Evolutionary conservation across 2,888 invertebrate species (phyloP), one percentile per base, ranked within the genome.

Genomic region (Zhengitettix transpicula): DNA sequence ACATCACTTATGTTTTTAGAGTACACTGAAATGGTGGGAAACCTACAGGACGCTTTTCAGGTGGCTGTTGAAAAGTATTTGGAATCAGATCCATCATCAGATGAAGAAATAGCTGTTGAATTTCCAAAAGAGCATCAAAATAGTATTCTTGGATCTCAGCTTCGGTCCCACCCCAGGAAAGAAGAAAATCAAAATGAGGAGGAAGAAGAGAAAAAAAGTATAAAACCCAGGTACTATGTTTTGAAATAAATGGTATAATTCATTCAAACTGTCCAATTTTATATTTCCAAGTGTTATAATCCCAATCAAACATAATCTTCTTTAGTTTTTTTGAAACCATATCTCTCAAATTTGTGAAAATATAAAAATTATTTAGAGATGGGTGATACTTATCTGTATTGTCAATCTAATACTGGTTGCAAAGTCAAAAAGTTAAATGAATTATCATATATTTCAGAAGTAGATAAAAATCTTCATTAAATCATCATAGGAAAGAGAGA

Each of bases 21-120:
- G 73, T 92, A 91, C 68, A 89, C 90, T 1, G 83, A 83, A 70
- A 92, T 92, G 91, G 90, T 88, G 11, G 85, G 87, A 69, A 90
- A 85, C 70, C 76, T 93, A 60, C 84, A 87, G 71, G 80, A 83
- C 66, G 89, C 85, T 12, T 92, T 93, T 69, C 85, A 89, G 66
- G 81, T 85, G 64, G 83, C 89, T 14, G 87, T 89, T 7, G 86
- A 87, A 69, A 84, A 88, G 68, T 92, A 88, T 72, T 81, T 92
- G 64, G 88, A 89, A 70, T 83, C 87, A 67, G 80, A 87, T 64
- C 83, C 86, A 11, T 85, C 85, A 1, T 88, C 89, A 40, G 91
- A 91, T 69, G 77, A 76, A 61, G 76, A 76, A 59, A 67, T 71
- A 40, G 69, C 69, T 47, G 69, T 71, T 15, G 71, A 71, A 61